These are phyloP conservation scores for Promerops cafer DNA, from an alignment of 2,113 vertebrate genomes.

Conservation along the genomic window DNA sequence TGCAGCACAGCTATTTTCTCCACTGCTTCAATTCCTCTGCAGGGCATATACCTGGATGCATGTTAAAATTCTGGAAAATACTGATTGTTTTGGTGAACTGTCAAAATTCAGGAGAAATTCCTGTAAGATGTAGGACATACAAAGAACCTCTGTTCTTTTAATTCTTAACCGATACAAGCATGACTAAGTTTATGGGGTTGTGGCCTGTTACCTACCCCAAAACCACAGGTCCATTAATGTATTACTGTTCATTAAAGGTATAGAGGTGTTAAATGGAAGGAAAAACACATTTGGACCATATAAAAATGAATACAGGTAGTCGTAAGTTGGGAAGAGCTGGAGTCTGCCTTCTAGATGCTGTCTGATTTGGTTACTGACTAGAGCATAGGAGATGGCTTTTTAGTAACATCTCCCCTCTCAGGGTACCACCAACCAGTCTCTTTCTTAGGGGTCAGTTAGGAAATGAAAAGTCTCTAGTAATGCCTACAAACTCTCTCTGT, in stretches of 20 bases:
- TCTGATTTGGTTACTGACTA: neutral
- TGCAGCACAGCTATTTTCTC: neutral
- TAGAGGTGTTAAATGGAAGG: neutral
- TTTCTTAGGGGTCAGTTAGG: neutral
- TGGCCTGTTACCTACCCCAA: neutral
- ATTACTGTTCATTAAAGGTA: neutral
- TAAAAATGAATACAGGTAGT: neutral
- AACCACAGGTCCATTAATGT: neutral
- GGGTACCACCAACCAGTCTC: neutral
- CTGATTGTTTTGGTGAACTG: neutral
- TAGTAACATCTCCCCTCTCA: neutral
- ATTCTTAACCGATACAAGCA: neutral
- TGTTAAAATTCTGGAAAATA: neutral
- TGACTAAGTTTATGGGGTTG: neutral
- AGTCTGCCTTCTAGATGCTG: neutral
- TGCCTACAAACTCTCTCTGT: neutral
- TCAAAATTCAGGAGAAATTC: neutral
- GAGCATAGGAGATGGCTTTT: neutral
- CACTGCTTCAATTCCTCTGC: neutral
- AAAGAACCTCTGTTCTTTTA: neutral
- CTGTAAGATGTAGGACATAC: neutral
- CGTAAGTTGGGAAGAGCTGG: fast-evolving
- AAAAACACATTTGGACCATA: neutral
- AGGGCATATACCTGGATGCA: neutral
- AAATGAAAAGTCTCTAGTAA: neutral